A percentile compares a stretch with the other conserved stretches of the same genome.
These are phyloP conservation scores for Myotis vivesi DNA, from an alignment of 2,797 vertebrate species.

Conservation along the genomic window DNA sequence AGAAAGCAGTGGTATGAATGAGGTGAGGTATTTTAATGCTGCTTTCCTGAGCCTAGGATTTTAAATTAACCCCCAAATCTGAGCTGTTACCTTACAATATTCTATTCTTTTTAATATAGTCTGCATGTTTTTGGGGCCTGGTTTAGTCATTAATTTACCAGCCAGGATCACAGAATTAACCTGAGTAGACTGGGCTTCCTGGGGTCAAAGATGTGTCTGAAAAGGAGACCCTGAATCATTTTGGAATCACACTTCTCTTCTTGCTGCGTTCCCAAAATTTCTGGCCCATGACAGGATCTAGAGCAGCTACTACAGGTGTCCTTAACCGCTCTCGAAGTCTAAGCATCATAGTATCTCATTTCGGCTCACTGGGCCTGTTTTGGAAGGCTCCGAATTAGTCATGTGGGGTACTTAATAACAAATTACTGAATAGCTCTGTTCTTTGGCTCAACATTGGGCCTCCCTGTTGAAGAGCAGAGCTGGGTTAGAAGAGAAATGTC, in stretches of 20 bases:
- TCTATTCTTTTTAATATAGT: neutral
- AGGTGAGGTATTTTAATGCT: neutral
- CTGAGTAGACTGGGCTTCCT: neutral
- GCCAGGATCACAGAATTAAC: neutral
- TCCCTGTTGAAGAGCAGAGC: neutral
- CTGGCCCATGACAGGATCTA: neutral
- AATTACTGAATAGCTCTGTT: neutral
- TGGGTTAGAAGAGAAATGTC: neutral
- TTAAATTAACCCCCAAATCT: neutral
- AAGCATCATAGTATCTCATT: neutral
- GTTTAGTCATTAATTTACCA: neutral
- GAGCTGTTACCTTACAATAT: neutral
- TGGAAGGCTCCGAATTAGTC: neutral
- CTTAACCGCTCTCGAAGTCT: neutral
- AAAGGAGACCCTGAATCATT: neutral
- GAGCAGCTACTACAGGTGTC: neutral
- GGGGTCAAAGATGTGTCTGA: neutral
- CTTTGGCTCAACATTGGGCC: neutral
- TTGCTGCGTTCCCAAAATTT: neutral
- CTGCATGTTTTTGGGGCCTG: neutral
- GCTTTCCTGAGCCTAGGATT: neutral
- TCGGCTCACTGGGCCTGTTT: neutral
- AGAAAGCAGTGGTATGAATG: neutral
- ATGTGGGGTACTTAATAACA: neutral
- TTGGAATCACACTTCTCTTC: neutral